Percentiles rank a stretch among this genome's conserved stretches.
phyloP scores from a whole-genome alignment of 2,113 vertebrate genomes.

The Cyprinodon variegatus region DNA sequence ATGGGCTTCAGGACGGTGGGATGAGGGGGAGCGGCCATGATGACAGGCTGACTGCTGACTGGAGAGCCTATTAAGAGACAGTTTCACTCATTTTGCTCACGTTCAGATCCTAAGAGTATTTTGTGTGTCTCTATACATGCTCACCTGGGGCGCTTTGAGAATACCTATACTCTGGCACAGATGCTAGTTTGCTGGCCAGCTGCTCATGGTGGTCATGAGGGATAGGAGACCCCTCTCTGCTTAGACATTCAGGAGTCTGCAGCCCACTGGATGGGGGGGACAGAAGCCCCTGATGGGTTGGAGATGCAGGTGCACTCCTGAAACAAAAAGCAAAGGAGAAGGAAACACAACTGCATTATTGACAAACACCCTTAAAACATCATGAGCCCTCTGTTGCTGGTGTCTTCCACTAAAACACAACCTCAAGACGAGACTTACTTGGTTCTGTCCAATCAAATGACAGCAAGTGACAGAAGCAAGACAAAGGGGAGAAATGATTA shows the following conservation, averaged over 20 bases:
- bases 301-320: slow-evolving; percentile 96
- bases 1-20: slow-evolving; percentile 81
- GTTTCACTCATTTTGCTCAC: background rate
- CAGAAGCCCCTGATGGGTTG: slow-evolving; percentile 94
- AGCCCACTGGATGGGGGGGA: slow-evolving; percentile 93
- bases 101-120: background rate
- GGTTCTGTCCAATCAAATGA: slow-evolving; percentile 76
- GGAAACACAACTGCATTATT: background rate
- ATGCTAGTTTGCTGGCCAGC: slow-evolving; percentile 86
- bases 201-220: slow-evolving; percentile 91
- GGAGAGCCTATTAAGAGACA: slow-evolving; percentile 85
- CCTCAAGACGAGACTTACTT: slow-evolving; percentile 73
- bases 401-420: slow-evolving; percentile 17
- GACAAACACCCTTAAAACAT: background rate
- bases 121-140: slow-evolving; percentile 10
- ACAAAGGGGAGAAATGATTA: slow-evolving; percentile 54
- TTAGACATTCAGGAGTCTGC: slow-evolving; percentile 96
- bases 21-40: slow-evolving; percentile 92
- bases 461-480: slow-evolving; percentile 56
- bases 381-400: slow-evolving; percentile 2
- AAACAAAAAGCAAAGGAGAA: slow-evolving; percentile 1
- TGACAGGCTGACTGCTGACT: slow-evolving; percentile 91
- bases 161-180: slow-evolving; percentile 95
- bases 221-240: slow-evolving; percentile 94
- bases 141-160: slow-evolving; percentile 96